Evolutionary conservation across 2,888 invertebrate species (phyloP).

Genomic region (Lasioglossum pauxillum): DNA sequence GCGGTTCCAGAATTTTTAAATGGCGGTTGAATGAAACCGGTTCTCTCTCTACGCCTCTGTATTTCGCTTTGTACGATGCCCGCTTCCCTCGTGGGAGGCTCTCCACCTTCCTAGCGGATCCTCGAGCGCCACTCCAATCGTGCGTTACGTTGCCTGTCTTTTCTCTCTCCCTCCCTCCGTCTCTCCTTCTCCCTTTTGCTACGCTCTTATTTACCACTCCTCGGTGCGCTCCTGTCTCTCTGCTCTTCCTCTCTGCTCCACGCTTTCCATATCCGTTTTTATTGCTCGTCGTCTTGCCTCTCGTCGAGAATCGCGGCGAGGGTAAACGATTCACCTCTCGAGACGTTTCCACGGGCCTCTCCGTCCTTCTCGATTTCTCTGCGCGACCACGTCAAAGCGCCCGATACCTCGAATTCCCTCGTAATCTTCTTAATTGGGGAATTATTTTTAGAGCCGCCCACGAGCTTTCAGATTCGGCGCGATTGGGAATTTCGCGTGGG

Average conservation of each 20-base stretch:
- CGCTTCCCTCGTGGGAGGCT: conserved; percentile 61
- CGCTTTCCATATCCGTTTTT: conserved; percentile 35
- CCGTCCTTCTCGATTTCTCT: background rate
- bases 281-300: conserved; percentile 16
- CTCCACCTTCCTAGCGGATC: conserved; percentile 63
- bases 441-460: background rate
- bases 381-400: background rate
- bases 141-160: conserved; percentile 41
- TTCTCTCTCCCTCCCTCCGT: background rate
- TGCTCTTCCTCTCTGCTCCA: background rate
- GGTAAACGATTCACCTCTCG: conserved; percentile 49
- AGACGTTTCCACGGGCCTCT: conserved; percentile 40
- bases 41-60: conserved; percentile 65
- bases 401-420: background rate
- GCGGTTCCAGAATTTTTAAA: conserved; percentile 80
- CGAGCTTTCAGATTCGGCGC: background rate
- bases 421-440: conserved; percentile 2
- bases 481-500: background rate
- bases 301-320: conserved; percentile 46
- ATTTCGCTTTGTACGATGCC: conserved; percentile 30
- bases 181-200: background rate
- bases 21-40: conserved; percentile 84
- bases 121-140: conserved; percentile 55
- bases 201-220: conserved; percentile 11
- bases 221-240: background rate